Conservation (phyloP, 2,888 invertebrate genomes). For the Oscheius sp. region DNA sequence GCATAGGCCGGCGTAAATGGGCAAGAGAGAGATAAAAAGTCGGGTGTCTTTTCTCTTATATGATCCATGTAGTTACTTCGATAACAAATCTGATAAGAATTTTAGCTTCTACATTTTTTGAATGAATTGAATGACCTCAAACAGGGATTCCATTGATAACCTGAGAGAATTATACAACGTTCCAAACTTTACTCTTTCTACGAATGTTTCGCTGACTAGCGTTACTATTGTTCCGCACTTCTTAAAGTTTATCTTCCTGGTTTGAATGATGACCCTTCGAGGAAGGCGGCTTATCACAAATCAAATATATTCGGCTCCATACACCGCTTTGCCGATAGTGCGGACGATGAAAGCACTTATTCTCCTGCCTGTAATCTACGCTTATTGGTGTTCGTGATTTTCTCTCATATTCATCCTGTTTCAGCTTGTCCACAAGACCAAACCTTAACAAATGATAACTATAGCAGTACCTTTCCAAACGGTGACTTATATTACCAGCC, state of each 20-base stretch:
- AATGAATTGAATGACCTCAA: not conserved
- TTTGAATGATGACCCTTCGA: constrained; percentile 7
- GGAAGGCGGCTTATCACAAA: constrained; percentile 19
- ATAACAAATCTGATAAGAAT: constrained; percentile 15
- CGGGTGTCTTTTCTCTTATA: constrained; percentile 11
- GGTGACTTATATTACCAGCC: constrained; percentile 3
- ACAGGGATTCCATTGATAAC: not conserved
- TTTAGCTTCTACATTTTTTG: not conserved
- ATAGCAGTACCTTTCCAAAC: constrained; percentile 3
- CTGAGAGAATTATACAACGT: no score
- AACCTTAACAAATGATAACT: no score
- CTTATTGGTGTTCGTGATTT: not conserved
- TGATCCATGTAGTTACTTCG: not conserved
- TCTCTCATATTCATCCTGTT: not conserved
- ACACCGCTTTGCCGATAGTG: not conserved
- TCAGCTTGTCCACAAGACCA: constrained; percentile 12
- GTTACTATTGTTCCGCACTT: not conserved
- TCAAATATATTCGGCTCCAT: constrained; percentile 15
- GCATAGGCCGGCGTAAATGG: no score
- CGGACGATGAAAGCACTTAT: not conserved
- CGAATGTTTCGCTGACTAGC: not conserved
- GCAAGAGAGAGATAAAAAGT: not conserved
- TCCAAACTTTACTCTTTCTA: not conserved
- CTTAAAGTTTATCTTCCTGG: not conserved
- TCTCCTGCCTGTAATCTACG: not conserved